Base-by-base conservation (phyloP, 2,113 vertebrate species). In the Heterochromis multidens region DNA sequence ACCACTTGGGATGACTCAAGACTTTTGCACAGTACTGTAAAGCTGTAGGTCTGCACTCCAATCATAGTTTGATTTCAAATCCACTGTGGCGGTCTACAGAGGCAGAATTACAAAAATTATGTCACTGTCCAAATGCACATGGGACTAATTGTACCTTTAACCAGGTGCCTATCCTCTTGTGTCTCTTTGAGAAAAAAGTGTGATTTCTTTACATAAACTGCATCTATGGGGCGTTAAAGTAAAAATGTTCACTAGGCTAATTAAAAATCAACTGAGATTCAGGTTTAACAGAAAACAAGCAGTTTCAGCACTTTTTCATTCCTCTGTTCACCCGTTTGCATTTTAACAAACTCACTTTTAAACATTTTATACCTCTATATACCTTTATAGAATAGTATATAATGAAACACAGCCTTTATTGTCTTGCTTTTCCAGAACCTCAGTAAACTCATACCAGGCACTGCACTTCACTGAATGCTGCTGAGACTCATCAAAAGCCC, bases 401-500 rank as follows among this genome's bases (percentile, higher is more conserved):
- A 81, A 63, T 63, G 43, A 35, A 46, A 14, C 6, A 13, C 40
- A 56, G 16, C 11, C 40, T 80, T 83, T 85, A 62, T 67, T 74
- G 62, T 78, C 43, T 54, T n/a, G 31, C 17, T 59, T 43, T 82
- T 56, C 3, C 19, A n/a, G 4, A 17, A 56, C 37, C 76, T 10
- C 27, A 43, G 67, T 74, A 74, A 74, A 74, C 67, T 52, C 43
- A 21, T 1, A 52, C 67, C 46, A 74, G 52, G 27, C 67, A 52
- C 14, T 2, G 85, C 60, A 78, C 85, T 89, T 31, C 59, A 17
- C 78, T 83, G 70, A 61, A 65, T 82, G 76, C 82, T 16, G 84
- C 60, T 29, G 40, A 19, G 76, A 81, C 74, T 86, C 84, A 90
- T 90, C 81, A 77, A 63, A 72, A 90, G 78, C 74, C 84, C 79